phyloP scores from a whole-genome alignment of 2,113 vertebrate genomes.

The Nesoenas mayeri region DNA sequence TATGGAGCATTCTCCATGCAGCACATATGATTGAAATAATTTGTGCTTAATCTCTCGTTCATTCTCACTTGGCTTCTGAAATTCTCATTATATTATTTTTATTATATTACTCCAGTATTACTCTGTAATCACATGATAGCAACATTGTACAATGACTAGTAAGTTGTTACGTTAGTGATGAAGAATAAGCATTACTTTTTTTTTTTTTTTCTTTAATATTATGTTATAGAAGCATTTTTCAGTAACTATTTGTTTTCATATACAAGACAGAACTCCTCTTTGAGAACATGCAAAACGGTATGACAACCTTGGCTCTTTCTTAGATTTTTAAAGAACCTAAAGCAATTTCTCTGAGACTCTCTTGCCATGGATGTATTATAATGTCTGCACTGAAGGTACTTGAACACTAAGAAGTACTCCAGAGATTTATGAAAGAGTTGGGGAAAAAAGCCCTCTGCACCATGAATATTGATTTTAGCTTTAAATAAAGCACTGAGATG shows the following conservation, averaged over 20 bases:
- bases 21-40: neutral
- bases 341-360: neutral
- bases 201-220: neutral
- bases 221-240: neutral
- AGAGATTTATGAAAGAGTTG: slow-evolving; percentile 27
- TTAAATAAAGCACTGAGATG: slow-evolving; percentile 51
- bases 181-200: neutral
- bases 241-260: neutral
- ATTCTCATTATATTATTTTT: neutral
- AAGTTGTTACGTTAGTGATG: neutral
- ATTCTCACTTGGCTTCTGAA: neutral
- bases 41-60: neutral
- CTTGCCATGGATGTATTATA: neutral
- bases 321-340: neutral
- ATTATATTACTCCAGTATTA: neutral
- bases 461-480: slow-evolving; percentile 47
- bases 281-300: neutral
- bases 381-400: slow-evolving; percentile 13
- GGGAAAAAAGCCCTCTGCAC: neutral
- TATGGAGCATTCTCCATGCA: neutral
- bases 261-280: neutral
- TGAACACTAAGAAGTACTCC: slow-evolving; percentile 16
- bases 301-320: neutral
- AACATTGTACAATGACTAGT: neutral
- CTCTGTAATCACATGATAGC: neutral